Evolutionary conservation across 2,888 invertebrate genomes (phyloP).

Genomic region (Brachyptera putata): DNA sequence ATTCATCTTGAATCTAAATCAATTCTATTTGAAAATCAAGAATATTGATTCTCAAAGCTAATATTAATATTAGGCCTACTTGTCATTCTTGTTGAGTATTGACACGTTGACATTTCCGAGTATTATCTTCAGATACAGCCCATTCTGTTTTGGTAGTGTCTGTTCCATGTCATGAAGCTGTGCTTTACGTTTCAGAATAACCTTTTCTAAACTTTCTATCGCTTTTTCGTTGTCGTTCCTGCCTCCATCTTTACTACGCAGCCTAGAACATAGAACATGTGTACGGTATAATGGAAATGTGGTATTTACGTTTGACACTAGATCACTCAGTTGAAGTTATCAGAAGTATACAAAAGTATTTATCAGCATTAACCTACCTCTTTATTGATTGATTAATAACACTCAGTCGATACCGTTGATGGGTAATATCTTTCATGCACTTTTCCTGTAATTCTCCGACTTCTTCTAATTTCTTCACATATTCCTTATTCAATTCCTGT

Average conservation of each 20-base stretch:
- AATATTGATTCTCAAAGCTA: too few relatives aligned
- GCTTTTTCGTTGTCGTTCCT: constrained; percentile 46
- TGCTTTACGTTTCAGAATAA: constrained; percentile 76
- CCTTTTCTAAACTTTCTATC: constrained; percentile 59
- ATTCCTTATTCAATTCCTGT: constrained; percentile 74
- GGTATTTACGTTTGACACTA: too few relatives aligned
- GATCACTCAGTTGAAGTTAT: too few relatives aligned
- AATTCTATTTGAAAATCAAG: too few relatives aligned
- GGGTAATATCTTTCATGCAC: constrained; percentile 83
- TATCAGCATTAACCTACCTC: too few relatives aligned
- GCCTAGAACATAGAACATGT: too few relatives aligned
- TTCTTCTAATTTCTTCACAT: constrained; percentile 79
- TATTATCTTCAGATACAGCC: constrained; percentile 89
- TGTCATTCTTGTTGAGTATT: constrained; percentile 92
- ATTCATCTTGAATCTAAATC: too few relatives aligned
- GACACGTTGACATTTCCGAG: constrained; percentile 97
- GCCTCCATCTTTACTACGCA: constrained; percentile 37
- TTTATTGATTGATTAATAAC: constrained; percentile 73
- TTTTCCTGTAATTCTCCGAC: constrained; percentile 76
- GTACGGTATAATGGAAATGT: too few relatives aligned
- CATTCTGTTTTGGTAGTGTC: constrained; percentile 85
- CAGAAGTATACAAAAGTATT: too few relatives aligned
- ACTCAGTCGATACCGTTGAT: constrained; percentile 86
- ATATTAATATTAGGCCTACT: constrained; percentile 70
- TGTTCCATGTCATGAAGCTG: constrained; percentile 90